Conservation (phyloP, 2,797 vertebrate genomes). For the Otolemur crassicaudatus region DNA sequence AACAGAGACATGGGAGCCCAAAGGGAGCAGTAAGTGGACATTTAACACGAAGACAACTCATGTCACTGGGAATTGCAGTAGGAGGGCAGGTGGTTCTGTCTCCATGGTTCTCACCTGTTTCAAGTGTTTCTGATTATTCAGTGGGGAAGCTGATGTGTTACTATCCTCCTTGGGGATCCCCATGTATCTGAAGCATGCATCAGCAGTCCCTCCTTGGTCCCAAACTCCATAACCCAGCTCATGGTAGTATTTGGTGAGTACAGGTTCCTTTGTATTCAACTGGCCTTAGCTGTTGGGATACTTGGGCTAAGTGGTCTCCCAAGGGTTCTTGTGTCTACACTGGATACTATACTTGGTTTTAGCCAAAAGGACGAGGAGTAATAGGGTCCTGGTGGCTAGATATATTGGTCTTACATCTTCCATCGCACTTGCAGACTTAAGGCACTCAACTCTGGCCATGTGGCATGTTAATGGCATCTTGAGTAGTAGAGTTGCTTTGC, state of each 20-base stretch:
- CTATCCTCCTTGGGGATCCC: background rate
- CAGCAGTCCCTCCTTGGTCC: background rate
- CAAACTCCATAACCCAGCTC: background rate
- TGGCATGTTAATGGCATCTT: background rate
- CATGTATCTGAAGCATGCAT: background rate
- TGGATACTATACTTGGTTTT: too few relatives aligned
- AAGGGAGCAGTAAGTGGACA: background rate
- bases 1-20: background rate
- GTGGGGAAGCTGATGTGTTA: too few relatives aligned
- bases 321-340: background rate
- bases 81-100: background rate
- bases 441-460: background rate
- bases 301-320: background rate
- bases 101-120: background rate
- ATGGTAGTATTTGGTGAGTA: background rate
- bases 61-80: rapidly evolving
- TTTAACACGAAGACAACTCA: background rate
- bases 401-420: background rate
- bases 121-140: background rate
- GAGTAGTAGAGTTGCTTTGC: background rate
- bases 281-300: background rate
- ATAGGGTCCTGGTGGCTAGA: background rate
- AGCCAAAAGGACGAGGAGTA: too few relatives aligned
- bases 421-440: background rate
- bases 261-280: background rate